Base-by-base conservation (phyloP, 2,113 vertebrate species). In the Ctenodactylus gundi region DNA sequence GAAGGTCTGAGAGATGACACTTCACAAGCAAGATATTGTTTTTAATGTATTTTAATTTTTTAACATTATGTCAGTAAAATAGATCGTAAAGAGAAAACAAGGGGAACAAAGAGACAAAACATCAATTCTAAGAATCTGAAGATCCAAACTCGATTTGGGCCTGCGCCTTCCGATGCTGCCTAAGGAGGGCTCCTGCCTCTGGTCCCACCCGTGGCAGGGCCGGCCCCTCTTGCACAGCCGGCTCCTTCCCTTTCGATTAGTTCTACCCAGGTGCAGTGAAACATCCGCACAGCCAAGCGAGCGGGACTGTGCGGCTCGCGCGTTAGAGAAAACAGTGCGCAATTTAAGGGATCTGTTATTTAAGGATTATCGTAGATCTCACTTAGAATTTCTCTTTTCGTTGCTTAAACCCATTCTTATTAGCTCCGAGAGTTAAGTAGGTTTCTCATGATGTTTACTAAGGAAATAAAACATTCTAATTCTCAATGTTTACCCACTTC, bases 391-490 rank as follows among this genome's bases (percentile, higher is more conserved):
- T 89, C 0, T 0, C 90, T 93, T 49, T 67, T 86, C 0, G 31
- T 36, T 11, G 0, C 92, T 94, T 94, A 75, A 44, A 60, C n/a
- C 4, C 29, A 44, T 57, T 96, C 51, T 72, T n/a, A 39, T 51
- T 55, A 91, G 67, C 4, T 31, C 5, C 64, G 86, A 1, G 29
- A 88, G 15, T 14, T 18, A 92, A 67, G 15, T 49, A 65, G 46
- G 13, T 21, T 67, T 49, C 31, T 0, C 0, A 51, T 46, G 10
- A 55, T 73, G 41, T 67, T 34, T 85, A 46, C 20, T 9, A 80
- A 95, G 68, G 21, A 84, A 86, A 67, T 18, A 91, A 95, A 88
- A 77, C 72, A 31, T 84, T 95, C 57, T 44, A 51, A 8, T 80
- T 92, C 80, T 72, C 86, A 39, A 1, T 83, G 9, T 29, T 86